Evolutionary conservation across 2,113 vertebrate genomes (phyloP), one percentile per base, ranked within the genome.

Genomic region (Limnothrissa miodon): DNA sequence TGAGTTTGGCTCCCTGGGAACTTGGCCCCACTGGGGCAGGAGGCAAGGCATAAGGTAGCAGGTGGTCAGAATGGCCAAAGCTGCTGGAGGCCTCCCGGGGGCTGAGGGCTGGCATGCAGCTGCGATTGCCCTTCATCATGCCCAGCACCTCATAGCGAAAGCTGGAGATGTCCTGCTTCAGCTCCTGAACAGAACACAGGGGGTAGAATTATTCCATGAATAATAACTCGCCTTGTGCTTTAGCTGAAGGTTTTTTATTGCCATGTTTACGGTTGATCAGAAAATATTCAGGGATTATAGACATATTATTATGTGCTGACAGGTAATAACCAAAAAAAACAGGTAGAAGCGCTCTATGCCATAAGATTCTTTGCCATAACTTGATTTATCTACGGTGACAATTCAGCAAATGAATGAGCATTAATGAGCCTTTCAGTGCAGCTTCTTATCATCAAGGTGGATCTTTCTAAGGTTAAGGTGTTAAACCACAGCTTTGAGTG

Each of bases 81-180:
- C 90, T 90, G 0, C 92, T 89, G 42, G 89, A 13, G 0, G 93
- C 94, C 79, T 90, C 92, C 5, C 81, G 83, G 11, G 85, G 81
- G 51, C 91, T 94, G 5, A 91, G 79, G 1, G 85, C 80, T 23
- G 85, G 92, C 23, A 91, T 91, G 23, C 92, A 87, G 33, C 90
- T 80, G 70, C 92, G 92, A 89, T 93, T 97, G 86, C 94, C 94
- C 91, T 95, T 96, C 86, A 99, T 94, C 89, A 99, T 94, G 81
- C 97, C 97, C 86, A 99, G 90, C 19, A 99, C 97, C 92, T 99
- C 98, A 89, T 97, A 99, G 83, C 98, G 97, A 90, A 99, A 99
- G 85, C 98, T 99, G 83, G 98, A 99, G 90, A 99, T 99, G 89
- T 99, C 97, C 90, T 99, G 98, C 87, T 99, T 99, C 78, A 99